A percentile compares a stretch with the other conserved stretches of the same genome.
Conservation (phyloP, 2,888 invertebrate genomes). For the Eristalinus aeneus region DNA sequence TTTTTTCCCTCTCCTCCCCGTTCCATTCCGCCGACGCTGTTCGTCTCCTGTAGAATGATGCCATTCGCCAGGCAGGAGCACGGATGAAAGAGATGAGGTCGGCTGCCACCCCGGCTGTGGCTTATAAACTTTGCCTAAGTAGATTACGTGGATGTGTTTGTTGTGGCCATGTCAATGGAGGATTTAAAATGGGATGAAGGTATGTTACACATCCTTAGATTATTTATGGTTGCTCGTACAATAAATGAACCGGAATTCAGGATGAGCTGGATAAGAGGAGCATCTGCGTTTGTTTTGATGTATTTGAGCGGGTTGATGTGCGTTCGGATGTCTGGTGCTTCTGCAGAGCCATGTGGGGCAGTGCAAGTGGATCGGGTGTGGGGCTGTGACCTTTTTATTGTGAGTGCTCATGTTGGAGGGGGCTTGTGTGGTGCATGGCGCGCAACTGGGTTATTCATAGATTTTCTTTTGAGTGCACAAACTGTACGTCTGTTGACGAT, state of each 20-base stretch:
- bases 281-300: slow-evolving; percentile 8
- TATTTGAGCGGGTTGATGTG: neutral
- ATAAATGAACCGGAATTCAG: slow-evolving; percentile 35
- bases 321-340: neutral
- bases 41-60: slow-evolving; percentile 6
- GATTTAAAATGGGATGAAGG: slow-evolving; percentile 59
- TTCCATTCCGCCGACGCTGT: neutral
- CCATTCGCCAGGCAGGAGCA: slow-evolving; percentile 20
- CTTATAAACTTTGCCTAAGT: slow-evolving; percentile 62
- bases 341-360: neutral
- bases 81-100: slow-evolving; percentile 39
- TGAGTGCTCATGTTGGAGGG: neutral
- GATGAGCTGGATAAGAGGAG: slow-evolving; percentile 11
- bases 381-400: neutral
- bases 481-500: too few relatives aligned
- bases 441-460: too few relatives aligned
- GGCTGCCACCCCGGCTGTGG: slow-evolving; percentile 27
- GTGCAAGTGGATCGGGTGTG: neutral
- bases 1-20: neutral
- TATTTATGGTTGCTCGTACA: slow-evolving; percentile 42
- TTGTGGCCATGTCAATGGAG: slow-evolving; percentile 64
- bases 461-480: too few relatives aligned
- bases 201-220: slow-evolving; percentile 51
- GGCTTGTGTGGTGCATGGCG: too few relatives aligned
- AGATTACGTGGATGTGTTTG: slow-evolving; percentile 61